These are phyloP conservation scores for Neoarius graeffei DNA, from an alignment of 2,113 vertebrate species.

Conservation along the genomic window DNA sequence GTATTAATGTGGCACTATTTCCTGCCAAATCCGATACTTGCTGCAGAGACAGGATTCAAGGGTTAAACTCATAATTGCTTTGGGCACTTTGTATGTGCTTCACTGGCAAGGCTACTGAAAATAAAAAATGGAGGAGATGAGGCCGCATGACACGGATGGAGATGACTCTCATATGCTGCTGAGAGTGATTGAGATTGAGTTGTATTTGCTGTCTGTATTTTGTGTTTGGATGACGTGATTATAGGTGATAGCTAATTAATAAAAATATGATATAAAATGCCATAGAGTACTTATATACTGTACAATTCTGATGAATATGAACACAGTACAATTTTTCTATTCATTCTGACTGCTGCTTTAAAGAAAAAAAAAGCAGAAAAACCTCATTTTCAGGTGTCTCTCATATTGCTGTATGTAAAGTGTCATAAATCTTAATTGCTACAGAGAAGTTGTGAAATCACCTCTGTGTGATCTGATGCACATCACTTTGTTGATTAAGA, in stretches of 20 bases:
- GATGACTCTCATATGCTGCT: not conserved
- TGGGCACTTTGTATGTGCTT: not conserved
- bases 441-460: not conserved
- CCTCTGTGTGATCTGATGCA: not conserved
- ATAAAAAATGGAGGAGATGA: not conserved
- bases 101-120: not conserved
- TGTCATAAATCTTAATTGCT: not conserved
- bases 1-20: not conserved
- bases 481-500: no score
- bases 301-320: not conserved
- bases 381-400: not conserved
- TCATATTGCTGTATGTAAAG: not conserved
- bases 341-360: not conserved
- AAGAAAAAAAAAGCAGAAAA: not conserved
- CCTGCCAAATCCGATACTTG: not conserved
- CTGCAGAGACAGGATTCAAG: not conserved
- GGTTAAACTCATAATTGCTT: slow-evolving; percentile 16
- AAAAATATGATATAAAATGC: not conserved
- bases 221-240: not conserved
- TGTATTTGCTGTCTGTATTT: not conserved
- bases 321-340: not conserved
- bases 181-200: not conserved
- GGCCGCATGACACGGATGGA: not conserved
- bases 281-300: not conserved
- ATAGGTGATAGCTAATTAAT: not conserved